Base-by-base conservation (phyloP, 2,888 invertebrate species). In the Acrobasis consociella region DNA sequence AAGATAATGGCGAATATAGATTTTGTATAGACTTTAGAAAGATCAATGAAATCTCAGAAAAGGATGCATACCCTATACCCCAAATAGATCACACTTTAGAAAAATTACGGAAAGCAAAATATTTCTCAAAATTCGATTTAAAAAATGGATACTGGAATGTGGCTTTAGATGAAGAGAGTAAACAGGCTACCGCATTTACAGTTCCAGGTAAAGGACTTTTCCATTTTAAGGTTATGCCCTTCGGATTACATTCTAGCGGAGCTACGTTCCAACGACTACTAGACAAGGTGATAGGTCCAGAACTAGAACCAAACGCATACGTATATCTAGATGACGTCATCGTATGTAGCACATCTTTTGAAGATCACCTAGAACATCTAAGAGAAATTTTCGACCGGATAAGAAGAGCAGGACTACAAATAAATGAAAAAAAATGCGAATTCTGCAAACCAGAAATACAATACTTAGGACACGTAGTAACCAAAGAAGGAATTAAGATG, bases 261-360 rank as follows among this genome's bases (percentile, higher is more conserved):
- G 49, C 49, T 9, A 49, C 49, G 1, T 49, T 49, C n/a, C 49
- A 49, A n/a, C 49, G 49, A 2, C 49, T 49, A 5, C n/a, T 51
- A 22, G 51, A 51, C 17, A 16, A 16, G 2, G 11, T 51, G 2
- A 51, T 51, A 17, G 51, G 51, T 2, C 51, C 51, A 5, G 51
- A 51, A 51, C 11, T 51, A 51, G 51, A 51, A 8, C 51, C 51
- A 17, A 51, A 51, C 51, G 51, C 51, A 51, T 51, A 51, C n/a
- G 51, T 51, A 49, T 49, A 22, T 3, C 22, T 22, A 22, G 22
- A 22, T 22, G 22, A 22, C 3, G 3, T 22, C 1, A 22, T 22
- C 22, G 22, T 22, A 1, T 22, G 22, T 3, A 22, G 22, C 22
- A 2, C 22, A 3, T 2, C 1, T 3, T 22, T 2, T 3, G 22